A percentile compares a stretch with the other conserved stretches of the same genome.
Evolutionary conservation across 1,140 invertebrate genomes (phyloP).

Genomic region (Lineus longissimus): DNA sequence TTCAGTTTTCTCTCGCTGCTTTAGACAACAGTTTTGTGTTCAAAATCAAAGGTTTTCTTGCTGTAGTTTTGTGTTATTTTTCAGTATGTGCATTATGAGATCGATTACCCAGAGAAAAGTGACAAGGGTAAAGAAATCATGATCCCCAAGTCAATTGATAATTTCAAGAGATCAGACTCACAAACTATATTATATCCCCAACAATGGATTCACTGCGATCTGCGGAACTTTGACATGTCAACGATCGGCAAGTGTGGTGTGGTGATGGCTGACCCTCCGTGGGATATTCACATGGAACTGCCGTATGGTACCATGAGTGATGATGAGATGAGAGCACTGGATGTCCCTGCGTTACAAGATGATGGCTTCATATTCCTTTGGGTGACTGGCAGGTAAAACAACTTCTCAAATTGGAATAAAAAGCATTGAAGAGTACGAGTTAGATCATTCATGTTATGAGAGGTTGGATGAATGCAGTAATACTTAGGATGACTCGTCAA

Average conservation of each 20-base stretch:
- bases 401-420: no score
- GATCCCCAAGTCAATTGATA: neutral
- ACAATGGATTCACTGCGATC: constrained; percentile 95
- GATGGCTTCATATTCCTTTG: constrained; percentile 95
- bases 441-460: no score
- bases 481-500: neutral
- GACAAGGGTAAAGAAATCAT: neutral
- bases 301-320: constrained; percentile 99
- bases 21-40: constrained; percentile 10
- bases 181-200: constrained; percentile 30
- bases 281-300: constrained; percentile 98
- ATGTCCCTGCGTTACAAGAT: constrained; percentile 86
- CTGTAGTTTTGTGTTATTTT: constrained; percentile 10
- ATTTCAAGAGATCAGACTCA: neutral
- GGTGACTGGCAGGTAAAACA: constrained; percentile 86
- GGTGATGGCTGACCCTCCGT: constrained; percentile 77
- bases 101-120: constrained; percentile 62
- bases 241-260: constrained; percentile 69
- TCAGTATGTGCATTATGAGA: constrained; percentile 87
- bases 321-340: constrained; percentile 94
- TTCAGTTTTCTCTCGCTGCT: no score
- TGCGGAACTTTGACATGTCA: constrained; percentile 92
- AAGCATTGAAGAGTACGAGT: no score
- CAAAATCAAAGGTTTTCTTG: constrained; percentile 17
- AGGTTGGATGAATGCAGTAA: no score